Base-by-base conservation (phyloP, 2,113 vertebrate species). In the Myrmophylax atrothorax region DNA sequence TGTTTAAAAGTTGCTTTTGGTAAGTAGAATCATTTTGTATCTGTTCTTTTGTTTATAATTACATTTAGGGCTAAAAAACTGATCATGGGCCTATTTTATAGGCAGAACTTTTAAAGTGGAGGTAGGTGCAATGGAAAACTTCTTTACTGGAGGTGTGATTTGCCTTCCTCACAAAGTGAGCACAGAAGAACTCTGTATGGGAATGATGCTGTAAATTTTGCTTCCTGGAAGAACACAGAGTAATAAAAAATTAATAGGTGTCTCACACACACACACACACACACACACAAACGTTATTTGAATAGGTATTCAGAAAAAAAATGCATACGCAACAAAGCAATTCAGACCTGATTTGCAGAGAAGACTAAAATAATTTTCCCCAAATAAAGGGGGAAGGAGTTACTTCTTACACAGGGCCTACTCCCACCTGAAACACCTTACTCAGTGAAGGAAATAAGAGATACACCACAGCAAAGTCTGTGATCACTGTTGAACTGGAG, bases 111-210 rank as follows among this genome's bases (percentile, higher is more conserved):
- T 62, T 46, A 29, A 58, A 81, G 42, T 24, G 31, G 12, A 77
- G 70, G 22, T 22, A 18, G 0, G 1, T 37, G 20, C 9, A 35
- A 26, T 8, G 10, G 29, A 50, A 79, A 76, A 1, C 5, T 80
- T 56, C n/a, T 68, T 68, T 59, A 35, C 12, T 26, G 24, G 7
- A 46, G 31, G 31, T 58, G 10, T 1, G 2, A 68, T 81, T 75
- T 47, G 1, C 17, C 24, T 67, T 24, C 26, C 42, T 68, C 37
- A 24, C 18, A 56, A 58, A 75, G 29, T 2, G 7, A 60, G 15
- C 16, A 47, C 16, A 49, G 26, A 15, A 5, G 22, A 69, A 1
- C 3, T 78, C 6, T 17, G 2, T 31, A 25, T 0, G 1, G 38
- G 18, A 55, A 55, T 17, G 25, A 31, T 1, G 1, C 6, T 3